Evolutionary conservation across 2,888 invertebrate species (phyloP), one percentile per base, ranked within the genome.

Genomic region (Acholoe squamosa): DNA sequence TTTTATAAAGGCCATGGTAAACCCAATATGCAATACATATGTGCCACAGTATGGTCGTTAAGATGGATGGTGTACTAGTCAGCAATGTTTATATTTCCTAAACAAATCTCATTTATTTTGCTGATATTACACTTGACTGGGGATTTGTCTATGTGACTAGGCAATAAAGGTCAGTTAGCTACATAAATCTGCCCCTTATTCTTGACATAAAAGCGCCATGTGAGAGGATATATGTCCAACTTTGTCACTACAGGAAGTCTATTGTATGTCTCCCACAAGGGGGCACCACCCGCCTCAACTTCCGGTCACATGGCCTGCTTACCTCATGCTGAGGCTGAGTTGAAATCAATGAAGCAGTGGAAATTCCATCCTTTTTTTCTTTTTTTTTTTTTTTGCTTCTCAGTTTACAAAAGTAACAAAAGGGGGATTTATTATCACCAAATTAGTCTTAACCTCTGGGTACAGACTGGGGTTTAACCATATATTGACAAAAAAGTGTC

Each of bases 271-370:
- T 28, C 28, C 28, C 71, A 28, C 71, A 25, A 28, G 71, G 31
- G 71, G 71, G 14, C 71, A 5, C 71, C 71, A 71, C 71, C 71
- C 25, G 28, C 71, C n/a, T n/a, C 28, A 7, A 28, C 28, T 71
- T 71, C 71, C 71, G 71, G 71, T 71, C 71, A 71, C 31, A 28
- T 71, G 71, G 19, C 61, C n/a, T 61, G 61, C n/a, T 19, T 61
- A 3, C 61, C 61, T 61, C 61, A 61, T 19, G 5, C 61, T n/a
- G 22, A n/a, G 22, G 61, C 61, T 61, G 61, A 19, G 61, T 61
- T n/a, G n/a, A n/a, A n/a, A 61, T 61, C 22, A 61, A 61, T 61
- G n/a, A 61, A 61, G 43, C 43, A 61, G 61, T 61, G n/a, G 5
- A 19, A 14, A 61, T 12, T 61, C n/a, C n/a, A n/a, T n/a, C n/a